Base-by-base conservation (phyloP, 1,140 invertebrate species). In the Listronotus bonariensis region DNA sequence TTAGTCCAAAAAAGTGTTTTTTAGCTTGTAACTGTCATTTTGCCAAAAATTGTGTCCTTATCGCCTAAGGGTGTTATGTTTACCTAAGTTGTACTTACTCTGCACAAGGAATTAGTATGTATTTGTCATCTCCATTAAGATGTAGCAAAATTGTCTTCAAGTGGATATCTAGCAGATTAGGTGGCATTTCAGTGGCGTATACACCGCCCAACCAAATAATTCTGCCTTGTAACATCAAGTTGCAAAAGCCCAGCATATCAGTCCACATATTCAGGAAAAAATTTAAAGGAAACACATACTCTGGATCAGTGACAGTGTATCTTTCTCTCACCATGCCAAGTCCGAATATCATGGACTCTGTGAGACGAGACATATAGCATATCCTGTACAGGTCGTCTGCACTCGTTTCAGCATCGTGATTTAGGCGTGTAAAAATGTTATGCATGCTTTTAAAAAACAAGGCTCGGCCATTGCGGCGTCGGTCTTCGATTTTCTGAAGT, bases 261-360 rank as follows among this genome's bases (percentile, higher is more conserved):
- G 65, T 67, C 65, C 65, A 67, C 26, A 54, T 11, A 26, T 54
- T 42, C 0, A 67, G 9, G 20, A 60, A 67, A n/a, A 38, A 15
- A 15, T 49, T 14, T 15, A 55, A 38, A 18, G 65, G 65, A 36
- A 67, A 67, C 6, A 53, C 31, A 54, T n/a, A 54, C 40, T 67
- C 54, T n/a, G 26, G 18, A 46, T 52, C 49, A 15, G 36, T 60
- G 7, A 14, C 18, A 5, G 34, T 8, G 31, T 34, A 36, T 18
- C 48, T 54, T 48, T 67, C 52, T n/a, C 51, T 60, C 3, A 60
- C 17, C 26, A 46, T 34, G n/a, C 55, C 51, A 1, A 48, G 18
- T 20, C 57, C 65, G 41, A 49, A 67, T 11, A 67, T 60, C 57
- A 67, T 45, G n/a, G 65, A 41, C 34, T 67, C 65, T 4, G 56